Conservation (phyloP, 2,113 vertebrate genomes). For the Prolemur simus region DNA sequence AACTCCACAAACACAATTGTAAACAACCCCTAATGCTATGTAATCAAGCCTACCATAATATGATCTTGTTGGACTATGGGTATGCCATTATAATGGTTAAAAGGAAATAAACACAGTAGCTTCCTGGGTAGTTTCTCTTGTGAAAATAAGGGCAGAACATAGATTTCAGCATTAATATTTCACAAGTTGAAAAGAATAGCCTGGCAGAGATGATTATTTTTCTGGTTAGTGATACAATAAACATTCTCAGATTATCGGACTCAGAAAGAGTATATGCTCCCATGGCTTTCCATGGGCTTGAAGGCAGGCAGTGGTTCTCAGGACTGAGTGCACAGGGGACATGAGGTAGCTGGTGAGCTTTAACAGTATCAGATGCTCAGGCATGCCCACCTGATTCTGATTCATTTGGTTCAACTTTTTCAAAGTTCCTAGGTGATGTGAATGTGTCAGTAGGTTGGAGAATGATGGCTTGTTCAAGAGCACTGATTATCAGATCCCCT, state of each 20-base stretch:
- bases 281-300: background rate
- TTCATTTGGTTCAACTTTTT: background rate
- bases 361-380: background rate
- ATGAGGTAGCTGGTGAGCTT: background rate
- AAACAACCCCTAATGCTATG: background rate
- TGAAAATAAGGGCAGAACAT: background rate
- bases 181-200: background rate
- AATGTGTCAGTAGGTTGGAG: slow-evolving; percentile 28
- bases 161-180: background rate
- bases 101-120: background rate
- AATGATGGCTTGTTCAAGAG: slow-evolving; percentile 37
- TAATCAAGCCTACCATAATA: slow-evolving; percentile 8
- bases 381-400: background rate
- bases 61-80: background rate
- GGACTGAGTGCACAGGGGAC: background rate
- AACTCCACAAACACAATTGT: slow-evolving; percentile 34
- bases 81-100: background rate
- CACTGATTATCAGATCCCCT: slow-evolving; percentile 5
- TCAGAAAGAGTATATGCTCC: background rate
- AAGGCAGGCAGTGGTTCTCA: background rate
- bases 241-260: background rate
- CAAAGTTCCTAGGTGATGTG: background rate
- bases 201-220: background rate
- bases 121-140: background rate
- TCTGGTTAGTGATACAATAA: background rate